Evolutionary conservation across 2,797 vertebrate species (phyloP).

Genomic region (Melanotaenia trifasciata): DNA sequence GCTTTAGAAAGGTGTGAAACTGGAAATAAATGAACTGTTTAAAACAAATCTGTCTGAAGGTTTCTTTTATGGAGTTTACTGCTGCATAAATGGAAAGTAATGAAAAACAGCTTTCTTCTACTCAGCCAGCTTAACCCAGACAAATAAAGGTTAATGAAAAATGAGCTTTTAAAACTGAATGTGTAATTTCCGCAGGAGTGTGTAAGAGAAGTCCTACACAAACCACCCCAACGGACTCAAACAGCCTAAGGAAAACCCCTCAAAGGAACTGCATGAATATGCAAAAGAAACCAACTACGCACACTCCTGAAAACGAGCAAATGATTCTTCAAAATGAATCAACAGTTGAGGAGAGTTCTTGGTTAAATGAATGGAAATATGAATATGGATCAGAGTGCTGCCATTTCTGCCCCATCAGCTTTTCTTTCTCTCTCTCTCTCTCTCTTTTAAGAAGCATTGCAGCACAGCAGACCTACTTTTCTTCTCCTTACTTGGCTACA

Average conservation of each 20-base stretch:
- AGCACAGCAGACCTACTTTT: slow-evolving; percentile 70
- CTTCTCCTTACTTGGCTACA: slow-evolving; percentile 35
- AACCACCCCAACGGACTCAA: slow-evolving; percentile 25
- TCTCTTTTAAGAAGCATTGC: slow-evolving; percentile 62
- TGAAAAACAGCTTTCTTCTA: slow-evolving; percentile 41
- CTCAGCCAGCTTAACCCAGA: slow-evolving; percentile 57
- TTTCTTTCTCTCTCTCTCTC: slow-evolving; percentile 28
- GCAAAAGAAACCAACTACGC: slow-evolving; percentile 39
- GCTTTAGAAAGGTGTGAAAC: not conserved
- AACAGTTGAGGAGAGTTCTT: slow-evolving; percentile 65
- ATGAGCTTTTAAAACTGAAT: slow-evolving; percentile 53
- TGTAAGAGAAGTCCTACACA: slow-evolving; percentile 13
- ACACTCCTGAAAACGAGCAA: slow-evolving; percentile 42
- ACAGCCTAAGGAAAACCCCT: slow-evolving; percentile 47
- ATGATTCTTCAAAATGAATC: slow-evolving; percentile 65
- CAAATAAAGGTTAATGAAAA: slow-evolving; percentile 75
- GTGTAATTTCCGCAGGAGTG: slow-evolving; percentile 50
- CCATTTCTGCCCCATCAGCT: slow-evolving; percentile 69
- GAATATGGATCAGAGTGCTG: slow-evolving; percentile 69
- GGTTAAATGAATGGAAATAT: slow-evolving; percentile 66
- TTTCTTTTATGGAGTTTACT: slow-evolving; percentile 26
- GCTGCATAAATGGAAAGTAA: slow-evolving; percentile 41
- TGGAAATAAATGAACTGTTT: slow-evolving; percentile 13
- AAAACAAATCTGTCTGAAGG: slow-evolving; percentile 41
- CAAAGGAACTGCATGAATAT: slow-evolving; percentile 58